Evolutionary conservation across 2,113 vertebrate species (phyloP), one percentile per base, ranked within the genome.

Genomic region (Apus apus): DNA sequence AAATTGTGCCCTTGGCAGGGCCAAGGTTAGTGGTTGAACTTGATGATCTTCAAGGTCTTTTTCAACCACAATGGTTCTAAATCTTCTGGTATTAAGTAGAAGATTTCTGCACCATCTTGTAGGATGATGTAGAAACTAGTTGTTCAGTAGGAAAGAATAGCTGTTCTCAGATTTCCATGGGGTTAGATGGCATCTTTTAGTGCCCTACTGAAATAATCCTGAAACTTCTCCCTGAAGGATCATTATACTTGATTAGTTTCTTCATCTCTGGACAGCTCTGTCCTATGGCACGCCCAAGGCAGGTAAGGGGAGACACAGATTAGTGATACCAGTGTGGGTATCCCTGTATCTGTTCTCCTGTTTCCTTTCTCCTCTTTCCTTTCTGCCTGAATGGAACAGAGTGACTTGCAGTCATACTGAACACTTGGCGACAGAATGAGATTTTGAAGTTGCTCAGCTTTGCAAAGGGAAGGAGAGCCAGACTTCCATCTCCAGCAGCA

Each of bases 211-310:
- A 66, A 57, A 66, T 50, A 48, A 66, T 40, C 40, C 29, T 57
- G 48, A 66, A 75, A 48, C 25, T 30, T 68, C 12, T 2, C 17
- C n/a, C 27, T 32, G 53, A 57, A 48, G 48, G 26, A 50, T 20
- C 5, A 38, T 48, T 32, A 38, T 22, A 36, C 27, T 48, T 32
- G 9, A 9, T 13, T 16, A 50, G 27, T 50, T 54, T 48, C 53
- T 56, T 46, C 66, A 75, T 54, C 75, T 78, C 95, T 91, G 94
- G 93, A 95, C 91, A 89, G 62, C 74, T 92, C 90, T 95, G 92
- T 89, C 90, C 92, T 81, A 93, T 94, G 70, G 32, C 58, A 32
- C n/a, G 38, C 7, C 12, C 14, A 94, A 91, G 80, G 85, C 91
- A 96, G 90, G 26, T 38, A 81, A 38, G 15, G 65, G n/a, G n/a